A percentile compares a stretch with the other conserved stretches of the same genome.
phyloP scores from a whole-genome alignment of 2,797 vertebrate genomes.

The Sebastes minor region DNA sequence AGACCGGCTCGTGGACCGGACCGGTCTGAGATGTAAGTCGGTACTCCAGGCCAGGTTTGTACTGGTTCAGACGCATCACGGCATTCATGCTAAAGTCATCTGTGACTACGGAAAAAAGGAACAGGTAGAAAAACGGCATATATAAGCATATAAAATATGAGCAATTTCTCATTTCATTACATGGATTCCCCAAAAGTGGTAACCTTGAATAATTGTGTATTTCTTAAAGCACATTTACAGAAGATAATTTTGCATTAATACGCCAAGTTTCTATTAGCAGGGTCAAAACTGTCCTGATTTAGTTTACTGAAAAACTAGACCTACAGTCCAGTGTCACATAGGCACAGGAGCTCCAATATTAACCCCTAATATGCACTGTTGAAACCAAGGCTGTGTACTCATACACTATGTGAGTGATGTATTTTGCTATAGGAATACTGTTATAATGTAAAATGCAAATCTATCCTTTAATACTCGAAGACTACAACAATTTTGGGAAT shows the following conservation, averaged over 20 bases:
- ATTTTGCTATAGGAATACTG: not conserved
- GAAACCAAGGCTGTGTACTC: not conserved
- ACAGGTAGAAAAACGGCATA: not conserved
- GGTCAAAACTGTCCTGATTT: not conserved
- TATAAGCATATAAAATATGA: not conserved
- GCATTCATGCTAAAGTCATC: slow-evolving; percentile 95
- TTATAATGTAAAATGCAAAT: not conserved
- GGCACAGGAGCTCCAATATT: not conserved
- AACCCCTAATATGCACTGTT: not conserved
- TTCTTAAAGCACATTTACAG: not conserved
- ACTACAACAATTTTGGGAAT: not conserved
- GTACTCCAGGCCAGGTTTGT: slow-evolving; percentile 92
- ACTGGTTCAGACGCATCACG: slow-evolving; percentile 97
- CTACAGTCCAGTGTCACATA: not conserved
- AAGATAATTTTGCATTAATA: not conserved
- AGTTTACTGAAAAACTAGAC: not conserved
- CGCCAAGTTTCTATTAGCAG: not conserved
- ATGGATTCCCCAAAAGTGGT: not conserved
- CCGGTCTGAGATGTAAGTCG: slow-evolving; percentile 92
- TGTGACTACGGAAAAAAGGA: slow-evolving; percentile 19
- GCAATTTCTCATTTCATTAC: not conserved
- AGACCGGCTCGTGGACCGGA: slow-evolving; percentile 94
- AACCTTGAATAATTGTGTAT: not conserved
- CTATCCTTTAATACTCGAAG: not conserved
- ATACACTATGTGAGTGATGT: not conserved